Conservation (phyloP, 2,113 vertebrate species). For the Chloropsis hardwickii region DNA sequence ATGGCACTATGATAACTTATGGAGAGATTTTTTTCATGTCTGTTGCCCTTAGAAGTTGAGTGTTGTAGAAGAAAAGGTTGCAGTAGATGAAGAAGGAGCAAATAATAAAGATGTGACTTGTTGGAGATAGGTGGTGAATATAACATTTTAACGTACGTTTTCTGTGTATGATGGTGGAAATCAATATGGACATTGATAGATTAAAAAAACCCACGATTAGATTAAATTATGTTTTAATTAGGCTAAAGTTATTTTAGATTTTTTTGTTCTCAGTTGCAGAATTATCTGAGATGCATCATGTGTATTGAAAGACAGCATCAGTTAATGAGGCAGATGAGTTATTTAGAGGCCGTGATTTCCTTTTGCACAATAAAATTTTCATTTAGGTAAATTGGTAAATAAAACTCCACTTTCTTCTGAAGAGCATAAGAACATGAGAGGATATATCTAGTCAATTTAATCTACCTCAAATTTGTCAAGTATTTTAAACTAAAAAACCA, state of each 20-base stretch:
- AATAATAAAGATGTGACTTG: background rate
- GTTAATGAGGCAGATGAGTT: background rate
- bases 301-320: background rate
- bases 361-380: conserved; percentile 42
- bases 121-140: background rate
- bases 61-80: conserved; percentile 32
- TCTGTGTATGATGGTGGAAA: background rate
- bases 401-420: background rate
- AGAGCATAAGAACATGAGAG: background rate
- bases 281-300: background rate
- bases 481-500: conserved; percentile 3
- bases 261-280: conserved; percentile 1
- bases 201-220: background rate
- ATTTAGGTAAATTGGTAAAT: conserved; percentile 48
- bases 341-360: background rate
- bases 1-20: conserved; percentile 44
- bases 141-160: background rate
- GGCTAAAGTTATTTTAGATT: background rate
- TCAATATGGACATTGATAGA: background rate
- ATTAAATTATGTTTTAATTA: conserved; percentile 9
- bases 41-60: conserved; percentile 47
- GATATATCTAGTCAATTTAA: conserved; percentile 18
- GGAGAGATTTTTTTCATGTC: conserved; percentile 22
- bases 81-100: background rate
- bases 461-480: conserved; percentile 4